phyloP scores from a whole-genome alignment of 2,113 vertebrate species.

The Actenoides hombroni region DNA sequence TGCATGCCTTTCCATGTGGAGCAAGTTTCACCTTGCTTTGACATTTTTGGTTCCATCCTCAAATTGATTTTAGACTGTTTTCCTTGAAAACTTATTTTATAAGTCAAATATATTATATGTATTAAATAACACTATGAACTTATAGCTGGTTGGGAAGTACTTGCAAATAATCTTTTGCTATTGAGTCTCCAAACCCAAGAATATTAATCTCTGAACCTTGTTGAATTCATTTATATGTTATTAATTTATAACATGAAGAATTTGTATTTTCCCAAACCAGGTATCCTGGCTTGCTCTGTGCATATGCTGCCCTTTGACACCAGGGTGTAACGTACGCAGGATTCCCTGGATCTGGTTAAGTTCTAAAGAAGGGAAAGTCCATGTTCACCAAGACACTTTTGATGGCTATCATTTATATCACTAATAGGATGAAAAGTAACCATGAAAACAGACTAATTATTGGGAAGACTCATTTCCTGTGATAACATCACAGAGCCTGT shows the following conservation, averaged over 20 bases:
- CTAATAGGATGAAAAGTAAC: neutral
- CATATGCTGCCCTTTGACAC: neutral
- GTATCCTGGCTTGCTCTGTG: neutral
- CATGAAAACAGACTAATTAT: neutral
- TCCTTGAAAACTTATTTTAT: neutral
- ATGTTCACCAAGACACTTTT: neutral
- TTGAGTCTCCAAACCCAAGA: neutral
- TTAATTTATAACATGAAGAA: neutral
- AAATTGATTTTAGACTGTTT: neutral
- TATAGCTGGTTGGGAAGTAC: neutral
- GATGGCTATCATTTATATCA: neutral
- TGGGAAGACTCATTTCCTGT: neutral
- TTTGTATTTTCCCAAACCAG: neutral
- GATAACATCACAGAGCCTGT: neutral
- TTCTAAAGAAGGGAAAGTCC: neutral
- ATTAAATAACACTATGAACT: neutral
- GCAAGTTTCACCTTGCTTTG: neutral
- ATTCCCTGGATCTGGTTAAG: neutral
- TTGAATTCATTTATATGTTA: neutral
- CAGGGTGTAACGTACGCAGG: neutral
- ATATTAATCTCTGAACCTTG: neutral
- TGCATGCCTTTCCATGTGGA: neutral
- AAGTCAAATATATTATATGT: neutral
- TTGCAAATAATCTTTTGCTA: neutral
- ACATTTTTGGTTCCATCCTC: neutral